A percentile compares a stretch with the other conserved stretches of the same genome.
These are phyloP conservation scores for Pipra filicauda DNA, from an alignment of 2,113 vertebrate genomes.

Conservation along the genomic window DNA sequence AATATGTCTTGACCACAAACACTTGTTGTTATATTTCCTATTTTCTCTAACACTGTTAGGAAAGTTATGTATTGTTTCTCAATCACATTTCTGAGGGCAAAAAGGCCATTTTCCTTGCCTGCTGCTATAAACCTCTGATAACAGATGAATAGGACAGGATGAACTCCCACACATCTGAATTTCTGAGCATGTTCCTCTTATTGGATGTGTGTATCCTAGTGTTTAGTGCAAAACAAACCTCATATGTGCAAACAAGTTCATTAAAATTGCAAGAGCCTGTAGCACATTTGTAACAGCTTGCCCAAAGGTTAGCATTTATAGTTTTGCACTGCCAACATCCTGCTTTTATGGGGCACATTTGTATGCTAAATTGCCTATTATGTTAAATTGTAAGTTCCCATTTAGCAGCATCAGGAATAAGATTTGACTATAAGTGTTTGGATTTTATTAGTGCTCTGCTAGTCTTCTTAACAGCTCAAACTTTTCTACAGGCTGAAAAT, in stretches of 20 bases:
- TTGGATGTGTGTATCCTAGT: background rate
- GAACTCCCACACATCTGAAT: background rate
- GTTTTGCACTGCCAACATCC: slow-evolving; percentile 73
- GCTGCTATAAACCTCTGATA: background rate
- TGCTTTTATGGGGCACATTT: slow-evolving; percentile 77
- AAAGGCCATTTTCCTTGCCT: background rate
- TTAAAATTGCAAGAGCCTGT: slow-evolving; percentile 73
- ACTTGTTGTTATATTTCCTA: background rate
- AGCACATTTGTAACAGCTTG: slow-evolving; percentile 77
- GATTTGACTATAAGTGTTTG: slow-evolving; percentile 74
- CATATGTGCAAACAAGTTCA: slow-evolving; percentile 72
- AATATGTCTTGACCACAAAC: background rate
- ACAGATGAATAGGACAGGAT: background rate
- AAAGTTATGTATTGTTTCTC: background rate
- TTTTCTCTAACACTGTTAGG: background rate
- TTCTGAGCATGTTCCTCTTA: slow-evolving; percentile 6
- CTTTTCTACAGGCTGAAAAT: slow-evolving; percentile 60
- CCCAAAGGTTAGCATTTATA: slow-evolving; percentile 78
- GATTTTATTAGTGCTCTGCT: slow-evolving; percentile 74
- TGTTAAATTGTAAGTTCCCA: slow-evolving; percentile 71
- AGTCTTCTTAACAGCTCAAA: slow-evolving; percentile 61
- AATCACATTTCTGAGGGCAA: background rate
- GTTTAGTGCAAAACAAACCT: slow-evolving; percentile 40
- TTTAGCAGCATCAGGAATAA: slow-evolving; percentile 77
- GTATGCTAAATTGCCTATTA: slow-evolving; percentile 80